Base-by-base conservation (phyloP, 2,113 vertebrate species). In the Xenus cinereus region DNA sequence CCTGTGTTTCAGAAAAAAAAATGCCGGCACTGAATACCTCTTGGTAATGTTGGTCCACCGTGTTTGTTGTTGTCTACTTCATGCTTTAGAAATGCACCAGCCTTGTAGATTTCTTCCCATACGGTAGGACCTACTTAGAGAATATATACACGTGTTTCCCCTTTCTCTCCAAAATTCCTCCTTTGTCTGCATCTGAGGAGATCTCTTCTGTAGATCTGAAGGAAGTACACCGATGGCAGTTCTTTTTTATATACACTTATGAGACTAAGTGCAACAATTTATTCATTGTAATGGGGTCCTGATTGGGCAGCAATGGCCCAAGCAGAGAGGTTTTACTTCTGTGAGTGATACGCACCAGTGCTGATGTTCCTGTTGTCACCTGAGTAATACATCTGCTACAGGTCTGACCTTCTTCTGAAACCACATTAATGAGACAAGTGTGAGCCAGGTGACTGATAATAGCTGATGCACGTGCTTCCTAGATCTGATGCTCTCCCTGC, bases 381-480 rank as follows among this genome's bases (percentile, higher is more conserved):
- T 59, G 53, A 68, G 56, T 68, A 90, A 93, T 72, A 89, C 73
- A 84, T 84, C 83, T 89, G 79, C 69, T 95, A 35, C 53, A 79
- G 73, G 79, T 93, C 95, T 95, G 95, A 92, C 90, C 92, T 95
- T 71, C 69, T 89, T 96, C 95, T 90, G 73, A 95, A 88, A 84
- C 45, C 84, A 89, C 86, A 57, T 93, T 95, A 94, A 93, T 57
- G 84, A 86, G 68, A 92, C 60, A 81, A 64, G 63, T 89, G 72
- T 81, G 88, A 93, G 60, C 33, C 51, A 68, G 72, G 83, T 94
- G 85, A 93, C 84, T 91, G 82, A 87, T 87, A 93, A 92, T 26
- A 94, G 54, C 72, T 94, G 64, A 56, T 81, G 60, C 73, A 72
- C 1, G 0, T 75, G 43, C 73, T 95, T 93, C 53, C 78, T 62